Evolutionary conservation across 1,140 invertebrate species (phyloP), one percentile per base, ranked within the genome.

Genomic region (Lepidostoma basale): DNA sequence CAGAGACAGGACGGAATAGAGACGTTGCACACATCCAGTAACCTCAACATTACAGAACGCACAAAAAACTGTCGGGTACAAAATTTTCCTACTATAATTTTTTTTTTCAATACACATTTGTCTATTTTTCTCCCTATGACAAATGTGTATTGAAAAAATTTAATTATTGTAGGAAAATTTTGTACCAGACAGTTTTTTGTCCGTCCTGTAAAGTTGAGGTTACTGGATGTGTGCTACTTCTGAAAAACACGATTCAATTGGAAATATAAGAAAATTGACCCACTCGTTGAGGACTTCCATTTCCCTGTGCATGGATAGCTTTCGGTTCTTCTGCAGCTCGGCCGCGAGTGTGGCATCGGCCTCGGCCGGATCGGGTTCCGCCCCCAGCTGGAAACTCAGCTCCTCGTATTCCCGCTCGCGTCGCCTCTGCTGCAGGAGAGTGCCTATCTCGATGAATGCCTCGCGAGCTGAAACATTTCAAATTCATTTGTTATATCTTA

Each of bases 281-380:
- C 39, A 72, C 70, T 47, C 56, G 22, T 72, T 72, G 18, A 72
- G 40, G 8, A 72, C 39, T 16, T 72, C 66, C 45, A 62, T 60
- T 28, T 66, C 56, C 44, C 47, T 42, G 44, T 72, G 30, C 16
- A 25, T 28, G 14, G 28, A 65, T 6, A 44, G 36, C 28, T 66
- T 18, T 14, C 67, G 20, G 62, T 72, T 72, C 20, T 62, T 66
- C 6, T 54, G 20, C n/a, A 72, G 58, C 2, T 33, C 40, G 23
- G 33, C 36, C 1, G 66, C 62, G 10, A 72, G 60, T 14, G 14
- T 39, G 4, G 66, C 56, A 56, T 72, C 67, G n/a, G 49, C 33
- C 10, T 68, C 70, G 0, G 70, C 70, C 20, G 70, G 70, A 47
- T 72, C 70, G 0, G 12, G 2, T 4, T 67, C 14, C n/a, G 25